Base-by-base conservation (phyloP, 1,140 invertebrate genomes). In the Camponotus vicinus region DNA sequence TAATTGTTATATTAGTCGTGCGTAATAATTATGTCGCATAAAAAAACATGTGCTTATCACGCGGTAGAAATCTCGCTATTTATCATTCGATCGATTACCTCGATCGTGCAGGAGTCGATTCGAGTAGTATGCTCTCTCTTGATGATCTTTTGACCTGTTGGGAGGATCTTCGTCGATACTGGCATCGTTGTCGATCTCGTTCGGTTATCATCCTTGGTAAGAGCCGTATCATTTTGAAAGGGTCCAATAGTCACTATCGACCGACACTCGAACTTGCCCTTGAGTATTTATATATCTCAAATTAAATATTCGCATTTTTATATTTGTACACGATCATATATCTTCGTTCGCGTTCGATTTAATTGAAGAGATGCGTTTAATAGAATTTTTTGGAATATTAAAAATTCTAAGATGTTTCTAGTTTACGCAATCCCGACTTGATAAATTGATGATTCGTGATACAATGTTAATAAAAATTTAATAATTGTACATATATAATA, bases 1-100 rank as follows among this genome's bases (percentile, higher is more conserved):
- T 27, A 55, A 70, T 59, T 70, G 27, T 42, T 57, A 55, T 55
- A 55, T 40, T 63, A 57, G 4, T 40, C 64, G 45, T 52, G 49
- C 15, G 11, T 45, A 63, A 77, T 67, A 79, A 21, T 67, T 55
- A 55, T 32, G 55, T 4, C 11, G 6, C 15, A 52, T 18, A 18
- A 7, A 18, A 18, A 63, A n/a, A 76, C 6, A 34, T 9, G 18
- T 7, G 21, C 15, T 42, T 63, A 63, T 76, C 27, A 67, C 55
- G 40, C 37, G 15, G 1, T 61, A 57, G 13, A 49, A 3, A 57
- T 40, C 42, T 3, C 79, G 15, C 18, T 67, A 79, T 69, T 75
- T 75, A 49, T 75, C 18, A 49, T 64, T 37, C 57, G 80, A 84
- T 49, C 80, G 70, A 76, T 84, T 76, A 76, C 80, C 69, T 84